phyloP scores from a whole-genome alignment of 2,797 vertebrate genomes.

The Anomalospiza imberbis region DNA sequence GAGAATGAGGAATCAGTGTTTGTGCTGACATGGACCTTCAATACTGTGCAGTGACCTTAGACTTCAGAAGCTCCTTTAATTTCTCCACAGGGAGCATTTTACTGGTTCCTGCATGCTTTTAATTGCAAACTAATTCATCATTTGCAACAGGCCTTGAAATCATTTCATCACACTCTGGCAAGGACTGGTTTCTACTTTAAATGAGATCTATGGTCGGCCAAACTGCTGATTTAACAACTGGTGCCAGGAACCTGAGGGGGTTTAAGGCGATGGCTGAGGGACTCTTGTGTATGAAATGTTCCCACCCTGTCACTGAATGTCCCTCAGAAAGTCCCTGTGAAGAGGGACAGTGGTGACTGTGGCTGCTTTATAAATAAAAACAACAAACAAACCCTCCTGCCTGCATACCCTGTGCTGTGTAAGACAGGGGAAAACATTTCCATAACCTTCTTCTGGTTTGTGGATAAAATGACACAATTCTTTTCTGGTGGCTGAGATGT shows the following conservation, averaged over 20 bases:
- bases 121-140: slow-evolving; percentile 27
- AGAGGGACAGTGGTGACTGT: not conserved
- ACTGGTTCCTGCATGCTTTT: not conserved
- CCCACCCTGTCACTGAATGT: not conserved
- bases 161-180: not conserved
- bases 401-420: not conserved
- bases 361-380: not conserved
- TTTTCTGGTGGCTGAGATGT: not conserved
- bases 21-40: not conserved
- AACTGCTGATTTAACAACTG: not conserved
- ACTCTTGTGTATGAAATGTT: not conserved
- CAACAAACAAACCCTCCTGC: not conserved
- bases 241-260: not conserved
- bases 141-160: slow-evolving; percentile 7
- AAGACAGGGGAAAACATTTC: not conserved
- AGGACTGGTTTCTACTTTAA: not conserved
- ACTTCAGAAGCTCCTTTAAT: not conserved
- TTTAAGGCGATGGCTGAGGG: not conserved
- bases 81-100: not conserved
- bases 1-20: not conserved
- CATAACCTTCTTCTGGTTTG: not conserved
- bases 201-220: not conserved
- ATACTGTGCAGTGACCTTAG: not conserved
- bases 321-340: not conserved
- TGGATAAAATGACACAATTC: not conserved